Base-by-base conservation (phyloP, 1,140 invertebrate genomes). In the Heliconius nattereri region DNA sequence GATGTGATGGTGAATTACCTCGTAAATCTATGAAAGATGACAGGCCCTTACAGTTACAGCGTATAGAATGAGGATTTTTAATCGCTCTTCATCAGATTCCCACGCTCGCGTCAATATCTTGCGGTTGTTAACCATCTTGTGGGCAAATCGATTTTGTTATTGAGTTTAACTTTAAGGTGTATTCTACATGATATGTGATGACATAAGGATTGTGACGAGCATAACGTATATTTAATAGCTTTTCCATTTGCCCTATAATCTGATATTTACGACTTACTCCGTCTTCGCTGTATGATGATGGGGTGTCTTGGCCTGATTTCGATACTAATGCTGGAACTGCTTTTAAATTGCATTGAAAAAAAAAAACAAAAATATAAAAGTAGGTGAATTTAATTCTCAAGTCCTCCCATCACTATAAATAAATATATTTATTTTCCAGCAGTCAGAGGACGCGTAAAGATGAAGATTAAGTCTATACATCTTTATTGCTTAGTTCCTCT, bases 121-220 rank as follows among this genome's bases (percentile, higher is more conserved):
- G 84, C 77, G 83, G 84, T 85, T 71, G 75, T 79, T 79, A 75
- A 81, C 83, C 81, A 86, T 85, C 80, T 86, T 66, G 83, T 54
- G 60, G 74, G 79, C 81, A 78, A 86, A 86, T 83, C 82, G 84
- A 85, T 86, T 84, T 85, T 84, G 79, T 85, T 85, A 85, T 85
- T 85, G 79, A 83, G 79, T 85, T 84, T 66, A 66, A 66, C 60
- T 66, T 66, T 79, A 82, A 79, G 77, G 80, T 83, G 82, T 80
- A 80, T 81, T 35, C 78, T 76, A 81, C 79, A 78, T 81, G 70
- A 80, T 71, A 52, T 74, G 54, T 49, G 54, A 81, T 32, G 49
- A 74, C 35, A 35, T 40, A 71, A 72, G 37, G 76, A 26, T 71
- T 72, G 70, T 71, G 71, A 37, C 35, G 71, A 35, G 29, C 16